phyloP scores from a whole-genome alignment of 2,113 vertebrate genomes.

The Gadus chalcogrammus region DNA sequence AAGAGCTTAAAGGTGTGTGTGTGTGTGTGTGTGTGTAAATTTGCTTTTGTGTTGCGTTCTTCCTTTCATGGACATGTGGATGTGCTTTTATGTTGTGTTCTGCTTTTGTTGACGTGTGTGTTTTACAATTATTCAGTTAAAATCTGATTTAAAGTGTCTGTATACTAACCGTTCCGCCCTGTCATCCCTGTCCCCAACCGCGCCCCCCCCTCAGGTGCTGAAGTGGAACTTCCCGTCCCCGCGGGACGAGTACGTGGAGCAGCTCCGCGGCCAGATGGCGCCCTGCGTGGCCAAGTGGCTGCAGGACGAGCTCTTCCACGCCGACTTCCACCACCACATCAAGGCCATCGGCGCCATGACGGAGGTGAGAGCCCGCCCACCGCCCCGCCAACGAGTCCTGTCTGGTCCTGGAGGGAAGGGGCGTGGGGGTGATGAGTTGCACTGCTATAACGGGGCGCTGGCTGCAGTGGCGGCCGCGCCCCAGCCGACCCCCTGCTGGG shows the following conservation, averaged over 20 bases:
- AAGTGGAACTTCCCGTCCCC: conserved; percentile 90
- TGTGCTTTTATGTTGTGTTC: no score
- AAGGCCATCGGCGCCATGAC: conserved; percentile 84
- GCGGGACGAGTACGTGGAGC: conserved; percentile 86
- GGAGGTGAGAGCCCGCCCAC: conserved; percentile 70
- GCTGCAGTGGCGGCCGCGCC: conserved; percentile 55
- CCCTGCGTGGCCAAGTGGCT: conserved; percentile 85
- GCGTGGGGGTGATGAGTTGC: conserved; percentile 71
- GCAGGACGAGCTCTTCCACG: conserved; percentile 87
- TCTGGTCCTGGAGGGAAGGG: neutral
- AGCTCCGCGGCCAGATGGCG: conserved; percentile 85
- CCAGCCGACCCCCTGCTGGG: conserved; percentile 49
- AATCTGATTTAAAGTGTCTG: neutral
- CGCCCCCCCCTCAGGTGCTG: conserved; percentile 70
- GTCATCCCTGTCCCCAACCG: no score
- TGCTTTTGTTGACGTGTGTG: no score
- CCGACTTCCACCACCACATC: conserved; percentile 88
- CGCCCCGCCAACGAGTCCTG: neutral
- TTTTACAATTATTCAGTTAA: no score
- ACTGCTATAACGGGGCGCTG: conserved; percentile 46
- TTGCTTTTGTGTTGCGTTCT: no score
- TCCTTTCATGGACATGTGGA: no score
- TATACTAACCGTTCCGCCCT: no score
- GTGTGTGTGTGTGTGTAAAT: no score
- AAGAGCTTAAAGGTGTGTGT: conserved; percentile 79